phyloP scores from a whole-genome alignment of 2,888 invertebrate species.

The Catocala sponsa region DNA sequence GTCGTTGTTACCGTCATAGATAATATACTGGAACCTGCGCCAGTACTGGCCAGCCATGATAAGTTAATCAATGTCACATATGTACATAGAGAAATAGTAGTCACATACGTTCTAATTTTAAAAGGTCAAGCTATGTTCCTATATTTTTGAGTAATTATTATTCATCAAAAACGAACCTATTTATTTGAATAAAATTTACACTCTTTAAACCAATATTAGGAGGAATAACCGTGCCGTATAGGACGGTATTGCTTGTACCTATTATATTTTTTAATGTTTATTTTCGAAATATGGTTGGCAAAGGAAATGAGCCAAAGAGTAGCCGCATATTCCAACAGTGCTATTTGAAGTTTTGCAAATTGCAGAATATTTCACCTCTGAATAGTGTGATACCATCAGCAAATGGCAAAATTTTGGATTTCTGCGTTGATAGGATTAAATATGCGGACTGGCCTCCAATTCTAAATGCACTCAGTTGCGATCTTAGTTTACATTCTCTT shows the following conservation, averaged over 20 bases:
- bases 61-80: conserved; percentile 54
- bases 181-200: conserved; percentile 52
- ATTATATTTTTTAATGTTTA: conserved; percentile 59
- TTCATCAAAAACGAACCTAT: conserved; percentile 61
- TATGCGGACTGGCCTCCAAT: conserved; percentile 93
- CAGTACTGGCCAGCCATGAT: conserved; percentile 8
- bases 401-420: conserved; percentile 89
- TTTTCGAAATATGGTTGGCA: conserved; percentile 77
- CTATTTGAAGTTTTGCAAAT: conserved; percentile 84
- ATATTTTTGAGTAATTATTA: conserved; percentile 71
- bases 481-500: conserved; percentile 91
- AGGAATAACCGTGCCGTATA: conserved; percentile 51
- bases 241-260: conserved; percentile 46
- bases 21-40: no score
- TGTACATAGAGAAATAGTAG: conserved; percentile 8
- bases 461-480: conserved; percentile 91
- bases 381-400: conserved; percentile 76
- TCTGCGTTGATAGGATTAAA: conserved; percentile 92
- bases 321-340: conserved; percentile 84
- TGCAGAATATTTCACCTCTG: conserved; percentile 81
- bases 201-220: conserved; percentile 43
- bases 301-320: conserved; percentile 74
- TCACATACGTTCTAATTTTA: conserved; percentile 68
- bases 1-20: no score
- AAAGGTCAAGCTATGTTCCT: conserved; percentile 54